Evolutionary conservation across 2,797 vertebrate species (phyloP), one percentile per base, ranked within the genome.

Genomic region (Gymnopithys bicolor): DNA sequence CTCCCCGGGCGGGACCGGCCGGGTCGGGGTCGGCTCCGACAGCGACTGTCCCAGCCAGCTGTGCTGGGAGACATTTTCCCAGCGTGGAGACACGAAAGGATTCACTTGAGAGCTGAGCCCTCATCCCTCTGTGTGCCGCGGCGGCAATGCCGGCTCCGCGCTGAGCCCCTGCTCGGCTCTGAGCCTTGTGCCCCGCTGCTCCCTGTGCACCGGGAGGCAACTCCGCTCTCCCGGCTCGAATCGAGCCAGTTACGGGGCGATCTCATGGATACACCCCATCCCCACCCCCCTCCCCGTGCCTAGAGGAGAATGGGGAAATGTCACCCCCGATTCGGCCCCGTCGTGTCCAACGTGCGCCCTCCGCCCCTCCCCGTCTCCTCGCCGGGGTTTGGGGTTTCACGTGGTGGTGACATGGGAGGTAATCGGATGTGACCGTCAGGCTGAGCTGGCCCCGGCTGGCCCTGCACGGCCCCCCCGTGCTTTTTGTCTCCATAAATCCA

Each of bases 1-100:
- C 35, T 28, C 35, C 59, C 46, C 13, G 8, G 19, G 5, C 45
- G 19, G 30, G n/a, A 12, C 75, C 15, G 32, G 52, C 17, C 30
- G 33, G 67, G 25, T 28, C 11, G 67, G 46, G 1, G 17, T 19
- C 28, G 13, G 48, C 66, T 51, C 87, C 32, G 4, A 5, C 60
- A 11, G 80, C 30, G 27, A 24, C 51, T 51, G 58, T 10, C 71
- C 33, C 70, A 21, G 35, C 0, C 48, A 5, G 45, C 41, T 63
- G 62, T 7, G 28, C 60, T 25, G 68, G 87, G 87, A 85, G 91
- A 91, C 82, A 46, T 93, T 91, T 92, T 89, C 82, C 87, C 84
- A 17, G 75, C n/a, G 0, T 22, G 79, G 62, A 69, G 63, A 51
- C 84, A 13, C 22, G 55, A 30, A 58, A 21, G 59, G 87, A 74